Evolutionary conservation across 2,797 vertebrate genomes (phyloP), one percentile per base, ranked within the genome.

Genomic region (Calcarius lapponicus): DNA sequence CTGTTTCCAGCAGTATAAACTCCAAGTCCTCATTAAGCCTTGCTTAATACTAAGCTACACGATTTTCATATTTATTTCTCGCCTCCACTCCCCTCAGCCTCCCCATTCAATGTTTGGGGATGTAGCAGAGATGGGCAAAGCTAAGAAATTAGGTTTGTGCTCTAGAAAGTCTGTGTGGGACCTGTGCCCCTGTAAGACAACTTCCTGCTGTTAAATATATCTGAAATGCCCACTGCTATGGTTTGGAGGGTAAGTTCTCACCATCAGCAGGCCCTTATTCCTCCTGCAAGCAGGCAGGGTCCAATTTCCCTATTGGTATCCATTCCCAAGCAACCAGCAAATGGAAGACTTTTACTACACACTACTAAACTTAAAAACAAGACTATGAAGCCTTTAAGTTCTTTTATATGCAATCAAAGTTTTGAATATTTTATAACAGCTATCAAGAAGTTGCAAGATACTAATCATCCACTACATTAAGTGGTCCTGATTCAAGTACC

Each of bases 371-470:
- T 71, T 83, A 20, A 83, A 89, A 89, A 92, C 84, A 54, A 18
- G n/a, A 11, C 36, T 45, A 7, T n/a, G 11, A 7, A 57, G 53
- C 15, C 43, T 91, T 93, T 87, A 64, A 87, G 66, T 25, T 91
- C n/a, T 65, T 84, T 70, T 36, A 57, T 31, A 57, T 8, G 6
- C 24, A 82, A 76, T 66, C 64, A 82, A 57, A 29, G 17, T 71
- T 90, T 84, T 47, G 70, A 90, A 88, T 95, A 73, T 73, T 93
- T 95, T 86, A 67, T 80, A 86, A 61, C 32, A 70, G n/a, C 20
- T 65, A 66, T 56, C 43, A 86, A 90, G 57, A 78, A 86, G 38
- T 69, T 79, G 32, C 31, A 81, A 74, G 57, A 72, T 21, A 45
- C 13, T 70, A 75, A 75, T 81, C 31, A 90, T 34, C 32, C n/a